Percentiles rank a stretch among this genome's conserved stretches.
Evolutionary conservation across 2,888 invertebrate species (phyloP).

Genomic region (Cryptocephalus moraei): DNA sequence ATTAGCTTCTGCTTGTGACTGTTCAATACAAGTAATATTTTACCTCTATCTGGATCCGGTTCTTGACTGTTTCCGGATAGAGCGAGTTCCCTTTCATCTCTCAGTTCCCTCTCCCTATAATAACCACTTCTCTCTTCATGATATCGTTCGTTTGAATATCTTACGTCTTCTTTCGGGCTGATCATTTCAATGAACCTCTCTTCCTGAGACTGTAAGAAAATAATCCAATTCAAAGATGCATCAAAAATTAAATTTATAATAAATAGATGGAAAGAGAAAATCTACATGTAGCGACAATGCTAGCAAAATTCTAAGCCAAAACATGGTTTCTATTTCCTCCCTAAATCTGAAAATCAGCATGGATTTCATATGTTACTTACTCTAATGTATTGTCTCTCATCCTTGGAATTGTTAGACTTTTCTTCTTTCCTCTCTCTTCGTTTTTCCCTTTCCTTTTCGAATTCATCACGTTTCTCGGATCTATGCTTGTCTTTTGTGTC

Average conservation of each 20-base stretch:
- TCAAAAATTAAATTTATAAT: neutral
- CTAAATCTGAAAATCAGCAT: too few relatives aligned
- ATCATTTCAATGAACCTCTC: constrained; percentile 40
- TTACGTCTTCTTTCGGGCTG: constrained; percentile 33
- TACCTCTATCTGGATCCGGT: constrained; percentile 53
- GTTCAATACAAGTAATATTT: constrained; percentile 6
- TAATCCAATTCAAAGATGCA: neutral
- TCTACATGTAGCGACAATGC: too few relatives aligned
- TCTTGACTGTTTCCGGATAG: constrained; percentile 45
- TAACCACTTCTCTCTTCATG: constrained; percentile 35
- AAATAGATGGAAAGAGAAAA: neutral
- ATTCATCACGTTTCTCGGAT: constrained; percentile 46
- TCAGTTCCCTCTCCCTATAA: constrained; percentile 31
- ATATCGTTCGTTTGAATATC: constrained; percentile 43
- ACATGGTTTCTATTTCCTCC: too few relatives aligned
- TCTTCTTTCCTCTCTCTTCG: constrained; percentile 46
- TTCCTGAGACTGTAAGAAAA: constrained; percentile 31
- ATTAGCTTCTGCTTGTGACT: too few relatives aligned
- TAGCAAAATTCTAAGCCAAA: too few relatives aligned
- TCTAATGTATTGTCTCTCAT: constrained; percentile 31
- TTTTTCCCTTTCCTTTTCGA: constrained; percentile 50
- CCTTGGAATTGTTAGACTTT: constrained; percentile 23
- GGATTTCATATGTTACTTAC: constrained; percentile 17
- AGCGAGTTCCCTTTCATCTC: constrained; percentile 46
- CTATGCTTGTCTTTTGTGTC: constrained; percentile 43